These are phyloP conservation scores for Toxotes lorentzi DNA, from an alignment of 2,797 vertebrate species.

Conservation along the genomic window DNA sequence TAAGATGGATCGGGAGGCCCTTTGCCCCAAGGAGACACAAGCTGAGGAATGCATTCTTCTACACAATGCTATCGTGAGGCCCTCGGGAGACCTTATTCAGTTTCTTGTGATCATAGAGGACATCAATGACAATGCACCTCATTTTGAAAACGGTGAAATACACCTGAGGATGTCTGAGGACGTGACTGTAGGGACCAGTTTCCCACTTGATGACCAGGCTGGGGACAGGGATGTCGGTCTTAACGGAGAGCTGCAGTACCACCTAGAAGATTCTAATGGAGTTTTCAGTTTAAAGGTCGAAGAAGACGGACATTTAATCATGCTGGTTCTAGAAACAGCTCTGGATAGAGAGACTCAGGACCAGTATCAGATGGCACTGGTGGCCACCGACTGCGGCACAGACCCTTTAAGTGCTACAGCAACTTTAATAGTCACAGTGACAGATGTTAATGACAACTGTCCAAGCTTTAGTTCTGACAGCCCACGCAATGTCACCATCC, in stretches of 20 bases:
- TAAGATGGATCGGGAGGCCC: constrained; percentile 80
- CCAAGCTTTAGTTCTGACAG: constrained; percentile 79
- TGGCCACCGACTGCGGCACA: constrained; percentile 79
- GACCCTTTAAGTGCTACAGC: constrained; percentile 76
- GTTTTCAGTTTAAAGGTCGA: constrained; percentile 76
- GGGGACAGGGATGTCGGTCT: constrained; percentile 77
- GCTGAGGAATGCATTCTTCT: constrained; percentile 77
- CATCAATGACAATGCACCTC: constrained; percentile 87
- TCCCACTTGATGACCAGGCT: constrained; percentile 82
- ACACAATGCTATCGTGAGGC: constrained; percentile 77
- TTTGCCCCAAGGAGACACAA: constrained; percentile 80
- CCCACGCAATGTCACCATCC: constrained; percentile 67
- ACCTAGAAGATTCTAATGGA: constrained; percentile 71
- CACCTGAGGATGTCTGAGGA: constrained; percentile 81
- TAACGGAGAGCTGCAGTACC: constrained; percentile 80
- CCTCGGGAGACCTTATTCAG: constrained; percentile 78
- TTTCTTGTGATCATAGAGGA: constrained; percentile 84
- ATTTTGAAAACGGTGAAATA: constrained; percentile 82
- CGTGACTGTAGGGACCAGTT: constrained; percentile 69
- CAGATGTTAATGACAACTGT: constrained; percentile 88
- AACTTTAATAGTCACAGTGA: constrained; percentile 81
- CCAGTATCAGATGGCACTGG: constrained; percentile 77
- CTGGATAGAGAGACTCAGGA: constrained; percentile 85
- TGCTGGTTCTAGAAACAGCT: constrained; percentile 74
- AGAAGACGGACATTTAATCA: constrained; percentile 55